phyloP scores from a whole-genome alignment of 2,888 invertebrate species.

The Agrenia bidenticulata region DNA sequence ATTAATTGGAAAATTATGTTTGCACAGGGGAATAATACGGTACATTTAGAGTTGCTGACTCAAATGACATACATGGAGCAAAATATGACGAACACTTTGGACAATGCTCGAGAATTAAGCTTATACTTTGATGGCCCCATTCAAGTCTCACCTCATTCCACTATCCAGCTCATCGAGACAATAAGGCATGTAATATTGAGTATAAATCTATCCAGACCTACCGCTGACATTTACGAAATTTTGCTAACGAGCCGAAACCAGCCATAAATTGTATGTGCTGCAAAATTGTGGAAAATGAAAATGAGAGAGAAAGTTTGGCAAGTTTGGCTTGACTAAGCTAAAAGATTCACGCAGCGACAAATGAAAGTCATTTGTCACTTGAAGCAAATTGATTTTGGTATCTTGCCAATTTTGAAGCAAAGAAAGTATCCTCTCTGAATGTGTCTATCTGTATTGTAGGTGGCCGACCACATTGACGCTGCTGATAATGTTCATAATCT shows the following conservation, averaged over 20 bases:
- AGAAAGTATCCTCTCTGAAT: too few species aligned
- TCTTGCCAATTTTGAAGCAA: background rate
- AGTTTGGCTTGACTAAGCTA: too few species aligned
- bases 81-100: slow-evolving; percentile 58
- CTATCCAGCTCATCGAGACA: slow-evolving; percentile 49
- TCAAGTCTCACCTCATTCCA: slow-evolving; percentile 43
- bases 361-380: slow-evolving; percentile 1
- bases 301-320: too few species aligned
- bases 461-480: slow-evolving; percentile 90
- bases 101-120: slow-evolving; percentile 36
- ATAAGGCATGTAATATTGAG: slow-evolving; percentile 38
- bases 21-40: slow-evolving; percentile 68
- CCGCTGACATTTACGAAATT: too few species aligned
- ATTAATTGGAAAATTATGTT: too few species aligned
- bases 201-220: too few species aligned
- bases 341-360: background rate
- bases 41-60: slow-evolving; percentile 69
- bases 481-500: slow-evolving; percentile 78
- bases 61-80: slow-evolving; percentile 70
- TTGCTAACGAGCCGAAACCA: too few species aligned
- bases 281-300: too few species aligned
- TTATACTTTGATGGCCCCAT: slow-evolving; percentile 41
- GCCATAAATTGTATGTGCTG: too few species aligned
- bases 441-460: slow-evolving; percentile 57
- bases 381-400: slow-evolving; percentile 5